Percentiles rank a stretch among this genome's conserved stretches.
These are phyloP conservation scores for Apis cerana DNA, from an alignment of 1,140 invertebrate genomes.

Conservation along the genomic window DNA sequence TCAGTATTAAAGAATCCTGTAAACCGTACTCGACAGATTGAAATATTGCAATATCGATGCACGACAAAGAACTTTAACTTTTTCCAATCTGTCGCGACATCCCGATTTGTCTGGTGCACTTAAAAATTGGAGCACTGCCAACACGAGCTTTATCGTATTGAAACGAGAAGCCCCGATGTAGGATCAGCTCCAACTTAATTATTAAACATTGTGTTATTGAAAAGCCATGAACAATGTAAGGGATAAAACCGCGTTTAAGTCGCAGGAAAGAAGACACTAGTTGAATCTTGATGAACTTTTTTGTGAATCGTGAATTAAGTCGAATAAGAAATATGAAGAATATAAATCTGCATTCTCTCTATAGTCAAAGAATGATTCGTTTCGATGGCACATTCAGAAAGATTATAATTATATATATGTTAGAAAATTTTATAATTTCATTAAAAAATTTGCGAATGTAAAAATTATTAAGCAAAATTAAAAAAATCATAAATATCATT, in stretches of 20 bases:
- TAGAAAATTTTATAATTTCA: too few relatives aligned
- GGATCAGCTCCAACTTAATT: slow-evolving; percentile 11
- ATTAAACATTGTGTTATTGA: slow-evolving; percentile 30
- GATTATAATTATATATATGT: too few relatives aligned
- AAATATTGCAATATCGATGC: background rate
- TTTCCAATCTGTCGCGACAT: background rate
- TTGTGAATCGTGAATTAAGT: background rate
- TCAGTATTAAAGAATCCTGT: background rate
- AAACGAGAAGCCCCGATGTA: background rate
- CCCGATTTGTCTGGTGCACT: background rate
- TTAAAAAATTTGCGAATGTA: background rate
- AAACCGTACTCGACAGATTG: background rate
- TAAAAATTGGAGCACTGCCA: slow-evolving; percentile 24
- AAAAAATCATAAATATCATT: background rate
- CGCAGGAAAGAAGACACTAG: background rate
- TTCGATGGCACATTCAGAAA: background rate
- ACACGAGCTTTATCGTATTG: slow-evolving; percentile 12
- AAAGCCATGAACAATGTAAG: slow-evolving; percentile 10
- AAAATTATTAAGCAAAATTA: background rate
- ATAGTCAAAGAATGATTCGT: background rate
- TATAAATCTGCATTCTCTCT: background rate
- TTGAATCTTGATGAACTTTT: slow-evolving; percentile 9
- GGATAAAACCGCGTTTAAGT: slow-evolving; percentile 2
- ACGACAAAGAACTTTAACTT: background rate
- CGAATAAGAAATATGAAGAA: background rate